These are phyloP conservation scores for Monoplex corrugatus DNA, from an alignment of 2,888 invertebrate species.

Conservation along the genomic window DNA sequence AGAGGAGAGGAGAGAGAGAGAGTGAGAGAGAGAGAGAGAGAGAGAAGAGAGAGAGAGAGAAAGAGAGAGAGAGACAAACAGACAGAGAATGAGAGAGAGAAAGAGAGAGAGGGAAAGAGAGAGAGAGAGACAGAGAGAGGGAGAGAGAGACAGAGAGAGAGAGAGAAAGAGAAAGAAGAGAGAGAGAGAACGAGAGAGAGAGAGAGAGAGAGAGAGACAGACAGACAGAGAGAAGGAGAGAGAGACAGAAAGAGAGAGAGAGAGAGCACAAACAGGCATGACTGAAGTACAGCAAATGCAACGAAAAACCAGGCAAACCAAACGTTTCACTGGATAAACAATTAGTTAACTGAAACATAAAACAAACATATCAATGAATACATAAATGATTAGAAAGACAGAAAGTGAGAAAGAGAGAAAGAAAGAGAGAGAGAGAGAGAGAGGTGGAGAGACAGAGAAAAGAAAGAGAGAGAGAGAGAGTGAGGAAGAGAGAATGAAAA, in stretches of 20 bases:
- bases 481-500: background rate
- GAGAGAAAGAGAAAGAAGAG: background rate
- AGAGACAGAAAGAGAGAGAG: constrained; percentile 20
- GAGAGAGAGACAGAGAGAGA: background rate
- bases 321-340: no score
- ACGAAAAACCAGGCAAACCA: no score
- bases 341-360: no score
- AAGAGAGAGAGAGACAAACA: background rate
- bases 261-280: no score
- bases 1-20: background rate
- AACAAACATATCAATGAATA: no score
- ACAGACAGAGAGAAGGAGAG: background rate
- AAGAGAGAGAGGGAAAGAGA: background rate
- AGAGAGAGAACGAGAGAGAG: background rate
- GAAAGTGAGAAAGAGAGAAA: background rate
- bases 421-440: no score
- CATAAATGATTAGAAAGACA: background rate
- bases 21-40: background rate
- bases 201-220: background rate
- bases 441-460: background rate
- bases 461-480: background rate
- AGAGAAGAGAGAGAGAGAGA: background rate
- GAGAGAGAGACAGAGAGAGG: no score
- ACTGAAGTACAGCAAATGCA: no score
- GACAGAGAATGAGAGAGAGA: no score